Evolutionary conservation across 1,140 invertebrate species (phyloP).

Genomic region (Sitobion miscanthi): DNA sequence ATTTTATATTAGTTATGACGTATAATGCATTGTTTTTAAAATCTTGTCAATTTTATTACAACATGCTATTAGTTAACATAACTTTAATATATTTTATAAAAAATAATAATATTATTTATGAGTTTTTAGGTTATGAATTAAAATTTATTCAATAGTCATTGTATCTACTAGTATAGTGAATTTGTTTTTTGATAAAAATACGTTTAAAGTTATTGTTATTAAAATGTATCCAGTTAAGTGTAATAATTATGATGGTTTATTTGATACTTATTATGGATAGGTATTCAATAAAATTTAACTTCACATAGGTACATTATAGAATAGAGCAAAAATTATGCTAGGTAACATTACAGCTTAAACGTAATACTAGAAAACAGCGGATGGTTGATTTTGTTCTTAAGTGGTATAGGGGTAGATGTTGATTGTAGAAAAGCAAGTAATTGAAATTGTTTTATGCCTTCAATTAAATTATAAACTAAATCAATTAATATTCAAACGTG

Average conservation of each 20-base stretch:
- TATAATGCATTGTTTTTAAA: not conserved
- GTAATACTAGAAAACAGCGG: not conserved
- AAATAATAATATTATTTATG: not conserved
- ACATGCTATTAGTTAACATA: not conserved
- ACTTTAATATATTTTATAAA: no score
- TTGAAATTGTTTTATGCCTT: not conserved
- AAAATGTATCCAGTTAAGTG: not conserved
- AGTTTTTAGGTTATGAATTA: not conserved
- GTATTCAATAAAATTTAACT: not conserved
- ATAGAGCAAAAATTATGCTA: not conserved
- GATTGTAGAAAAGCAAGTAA: not conserved
- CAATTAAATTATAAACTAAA: not conserved
- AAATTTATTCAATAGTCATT: not conserved
- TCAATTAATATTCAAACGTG: not conserved
- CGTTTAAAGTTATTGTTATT: not conserved
- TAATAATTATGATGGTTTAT: not conserved
- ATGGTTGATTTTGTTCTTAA: not conserved
- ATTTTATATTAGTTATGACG: no score
- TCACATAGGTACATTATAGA: not conserved
- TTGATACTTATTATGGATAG: not conserved
- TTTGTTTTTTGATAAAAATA: not conserved
- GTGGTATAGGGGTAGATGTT: not conserved
- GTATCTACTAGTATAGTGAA: not conserved
- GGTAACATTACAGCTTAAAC: not conserved
- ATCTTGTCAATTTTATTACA: not conserved